phyloP scores from a whole-genome alignment of 2,797 vertebrate genomes.

The Melanotaenia boesemani region DNA sequence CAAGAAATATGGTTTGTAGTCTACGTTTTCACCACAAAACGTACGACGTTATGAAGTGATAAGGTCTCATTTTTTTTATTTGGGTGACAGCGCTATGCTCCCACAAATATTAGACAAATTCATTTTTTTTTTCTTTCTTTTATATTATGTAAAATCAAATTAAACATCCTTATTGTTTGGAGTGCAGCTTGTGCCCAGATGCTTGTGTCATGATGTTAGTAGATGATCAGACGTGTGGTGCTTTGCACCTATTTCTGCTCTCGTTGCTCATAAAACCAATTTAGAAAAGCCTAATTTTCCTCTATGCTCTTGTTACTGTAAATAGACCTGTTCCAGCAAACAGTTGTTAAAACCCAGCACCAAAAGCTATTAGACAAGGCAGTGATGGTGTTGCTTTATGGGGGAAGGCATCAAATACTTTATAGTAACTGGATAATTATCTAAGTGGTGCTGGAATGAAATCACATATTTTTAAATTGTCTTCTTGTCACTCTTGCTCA shows the following conservation, averaged over 20 bases:
- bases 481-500: conserved; percentile 24
- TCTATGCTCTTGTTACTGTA: conserved; percentile 20
- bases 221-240: conserved; percentile 16
- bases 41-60: too few relatives aligned
- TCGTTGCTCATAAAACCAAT: conserved; percentile 37
- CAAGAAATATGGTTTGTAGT: too few relatives aligned
- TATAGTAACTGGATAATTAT: conserved; percentile 39
- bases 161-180: conserved; percentile 29
- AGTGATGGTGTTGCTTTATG: conserved; percentile 6
- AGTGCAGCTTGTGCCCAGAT: conserved; percentile 25
- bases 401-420: conserved; percentile 20
- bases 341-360: conserved; percentile 10
- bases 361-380: conserved; percentile 16
- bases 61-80: too few relatives aligned
- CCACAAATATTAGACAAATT: background rate
- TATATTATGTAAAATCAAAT: conserved; percentile 19
- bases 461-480: conserved; percentile 19
- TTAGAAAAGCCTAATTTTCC: conserved; percentile 32
- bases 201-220: conserved; percentile 3
- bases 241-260: conserved; percentile 8
- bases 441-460: conserved; percentile 7
- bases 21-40: too few relatives aligned
- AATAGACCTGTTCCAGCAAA: conserved; percentile 26
- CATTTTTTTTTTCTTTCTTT: background rate
- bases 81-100: too few relatives aligned